phyloP scores from a whole-genome alignment of 2,113 vertebrate species.

The Neolamprologus fasciatus region DNA sequence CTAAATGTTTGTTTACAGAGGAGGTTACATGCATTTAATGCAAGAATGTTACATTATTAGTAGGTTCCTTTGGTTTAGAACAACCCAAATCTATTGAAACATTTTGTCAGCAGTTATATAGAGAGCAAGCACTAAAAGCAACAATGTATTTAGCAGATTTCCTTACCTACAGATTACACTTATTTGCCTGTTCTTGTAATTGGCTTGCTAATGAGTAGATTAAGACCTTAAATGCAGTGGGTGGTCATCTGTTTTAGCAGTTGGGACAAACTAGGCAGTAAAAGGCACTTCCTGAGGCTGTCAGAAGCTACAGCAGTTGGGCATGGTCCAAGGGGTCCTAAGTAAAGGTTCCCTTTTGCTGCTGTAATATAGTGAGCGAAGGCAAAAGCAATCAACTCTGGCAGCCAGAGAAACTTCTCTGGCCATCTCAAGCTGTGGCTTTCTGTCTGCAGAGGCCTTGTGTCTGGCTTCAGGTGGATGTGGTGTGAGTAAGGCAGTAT shows the following conservation, averaged over 20 bases:
- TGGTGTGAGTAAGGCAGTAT: constrained; percentile 9
- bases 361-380: constrained; percentile 32
- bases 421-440: not conserved
- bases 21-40: not conserved
- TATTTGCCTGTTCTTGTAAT: constrained; percentile 41
- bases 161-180: constrained; percentile 21
- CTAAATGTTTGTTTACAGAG: not conserved
- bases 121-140: not conserved
- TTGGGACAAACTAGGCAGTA: constrained; percentile 1
- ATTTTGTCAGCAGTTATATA: not conserved
- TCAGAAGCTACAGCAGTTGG: constrained; percentile 26
- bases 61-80: not conserved
- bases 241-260: constrained; percentile 7
- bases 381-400: constrained; percentile 30
- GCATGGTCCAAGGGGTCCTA: constrained; percentile 12
- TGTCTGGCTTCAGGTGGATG: not conserved
- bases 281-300: constrained; percentile 27
- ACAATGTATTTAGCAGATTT: constrained; percentile 15
- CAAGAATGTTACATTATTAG: not conserved
- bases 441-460: not conserved
- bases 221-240: constrained; percentile 12
- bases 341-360: constrained; percentile 35
- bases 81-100: not conserved
- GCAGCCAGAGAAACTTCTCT: constrained; percentile 8
- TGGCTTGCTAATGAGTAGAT: constrained; percentile 52